Percentiles rank a stretch among this genome's conserved stretches.
phyloP scores from a whole-genome alignment of 2,888 invertebrate genomes.

The Cephus spinipes region DNA sequence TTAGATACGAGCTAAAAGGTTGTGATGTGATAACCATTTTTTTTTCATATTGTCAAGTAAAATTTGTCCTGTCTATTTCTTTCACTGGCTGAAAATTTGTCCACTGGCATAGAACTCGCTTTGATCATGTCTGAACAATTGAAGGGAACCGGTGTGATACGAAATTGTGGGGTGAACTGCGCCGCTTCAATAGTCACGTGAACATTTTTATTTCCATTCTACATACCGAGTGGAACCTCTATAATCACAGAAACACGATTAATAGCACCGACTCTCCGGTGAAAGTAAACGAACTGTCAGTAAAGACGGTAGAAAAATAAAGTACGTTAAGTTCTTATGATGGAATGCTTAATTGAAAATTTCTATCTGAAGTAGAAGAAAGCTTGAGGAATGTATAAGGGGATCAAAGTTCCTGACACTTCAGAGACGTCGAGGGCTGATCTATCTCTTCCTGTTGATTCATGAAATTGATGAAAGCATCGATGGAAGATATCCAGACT shows the following conservation, averaged over 20 bases:
- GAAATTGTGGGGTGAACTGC: neutral
- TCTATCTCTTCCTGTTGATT: neutral
- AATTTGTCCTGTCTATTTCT: neutral
- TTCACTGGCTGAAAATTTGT: neutral
- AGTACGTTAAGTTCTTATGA: neutral
- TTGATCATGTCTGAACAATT: neutral
- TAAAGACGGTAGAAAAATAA: neutral
- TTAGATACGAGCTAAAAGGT: neutral
- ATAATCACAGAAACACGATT: neutral
- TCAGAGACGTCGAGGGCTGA: neutral
- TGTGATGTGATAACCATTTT: neutral
- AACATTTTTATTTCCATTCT: neutral
- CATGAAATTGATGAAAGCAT: neutral
- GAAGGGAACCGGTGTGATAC: neutral
- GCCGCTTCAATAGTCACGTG: neutral
- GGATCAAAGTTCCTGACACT: neutral
- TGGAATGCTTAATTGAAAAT: neutral
- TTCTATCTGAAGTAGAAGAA: neutral
- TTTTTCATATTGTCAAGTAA: neutral
- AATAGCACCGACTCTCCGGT: neutral
- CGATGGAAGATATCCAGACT: neutral
- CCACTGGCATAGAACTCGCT: neutral
- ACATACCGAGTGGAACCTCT: neutral
- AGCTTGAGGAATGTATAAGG: neutral
- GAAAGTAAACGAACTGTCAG: neutral